Conservation (phyloP, 1,140 invertebrate species). For the Nomia melanderi region DNA sequence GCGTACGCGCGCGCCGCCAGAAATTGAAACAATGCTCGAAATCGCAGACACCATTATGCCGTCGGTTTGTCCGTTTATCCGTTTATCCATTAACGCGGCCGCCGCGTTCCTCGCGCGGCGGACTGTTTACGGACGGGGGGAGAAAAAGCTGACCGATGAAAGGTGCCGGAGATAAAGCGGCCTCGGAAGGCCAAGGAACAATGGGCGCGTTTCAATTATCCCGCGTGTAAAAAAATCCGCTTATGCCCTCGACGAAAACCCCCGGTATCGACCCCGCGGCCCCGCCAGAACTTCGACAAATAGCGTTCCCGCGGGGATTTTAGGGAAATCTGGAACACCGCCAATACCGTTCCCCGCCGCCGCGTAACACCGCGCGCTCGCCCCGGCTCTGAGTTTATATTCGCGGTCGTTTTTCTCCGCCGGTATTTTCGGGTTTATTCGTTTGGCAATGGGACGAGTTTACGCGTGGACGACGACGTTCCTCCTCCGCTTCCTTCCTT, state of each 20-base stretch:
- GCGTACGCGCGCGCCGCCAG: conserved; percentile 29
- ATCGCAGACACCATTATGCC: conserved; percentile 50
- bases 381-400: conserved; percentile 19
- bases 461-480: neutral
- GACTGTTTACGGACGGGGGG: conserved; percentile 37
- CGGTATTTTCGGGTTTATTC: conserved; percentile 36
- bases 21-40: conserved; percentile 67
- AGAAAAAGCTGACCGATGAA: conserved; percentile 11
- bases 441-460: conserved; percentile 29
- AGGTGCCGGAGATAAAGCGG: conserved; percentile 25
- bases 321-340: conserved; percentile 63
- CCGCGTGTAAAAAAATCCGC: conserved; percentile 54
- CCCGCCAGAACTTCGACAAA: conserved; percentile 47
- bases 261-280: conserved; percentile 57
- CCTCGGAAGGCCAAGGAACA: conserved; percentile 31
- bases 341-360: conserved; percentile 48
- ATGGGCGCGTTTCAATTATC: conserved; percentile 63
- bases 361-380: conserved; percentile 46
- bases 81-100: conserved; percentile 55
- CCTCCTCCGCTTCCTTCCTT: neutral
- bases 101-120: conserved; percentile 12
- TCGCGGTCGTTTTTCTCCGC: conserved; percentile 25
- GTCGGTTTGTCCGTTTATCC: too few species aligned
- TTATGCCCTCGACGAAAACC: conserved; percentile 57
- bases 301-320: conserved; percentile 57